Base-by-base conservation (phyloP, 2,888 invertebrate genomes). In the Pyrochroa serraticornis region DNA sequence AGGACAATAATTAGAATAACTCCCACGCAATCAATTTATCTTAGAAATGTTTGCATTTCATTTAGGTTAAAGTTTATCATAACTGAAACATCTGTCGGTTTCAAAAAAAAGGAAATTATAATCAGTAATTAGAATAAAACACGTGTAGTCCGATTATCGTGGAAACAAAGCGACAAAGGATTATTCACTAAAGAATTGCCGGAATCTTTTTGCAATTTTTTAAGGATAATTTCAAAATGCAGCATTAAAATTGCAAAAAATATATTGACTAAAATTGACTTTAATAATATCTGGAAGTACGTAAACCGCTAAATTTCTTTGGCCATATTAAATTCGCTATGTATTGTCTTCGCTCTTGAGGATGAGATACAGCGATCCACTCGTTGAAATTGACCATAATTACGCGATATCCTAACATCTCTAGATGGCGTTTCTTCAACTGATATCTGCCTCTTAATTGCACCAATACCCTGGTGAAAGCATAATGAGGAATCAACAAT, bases 391-490 rank as follows among this genome's bases (percentile, higher is more conserved):
- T 82, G 6, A 87, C 75, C 53, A 81, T 74, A 42, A 84, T 72
- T 3, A 87, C 85, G 68, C 81, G 81, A 68, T 86, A 87, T 3
- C 86, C 87, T 68, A 87, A 75, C 65, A 87, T 84, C 75, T 87
- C 87, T 48, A 88, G 77, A 75, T 87, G 87, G 46, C 86, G 76
- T 39, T 80, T 79, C 71, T 82, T 82, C 47, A 86, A 62, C 33
- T 82, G 81, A 36, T 81, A 77, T 2, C 75, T 75, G 0, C 87
- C 87, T 64, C 80, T 81, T 39, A 86, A 66, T 6, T 77, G 79
- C 6, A 71, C 64, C 7, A 76, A 77, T 42, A 81, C 72, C 50
- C 78, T 78, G n/a, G 85, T 84, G 66, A 80, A 83, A 1, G 81
- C 79, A 44, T 80, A 77, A 1, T 79, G 70, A 22, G 72, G 74